A percentile compares a stretch with the other conserved stretches of the same genome.
Conservation (phyloP, 2,888 invertebrate genomes). For the Atethmia centrago region DNA sequence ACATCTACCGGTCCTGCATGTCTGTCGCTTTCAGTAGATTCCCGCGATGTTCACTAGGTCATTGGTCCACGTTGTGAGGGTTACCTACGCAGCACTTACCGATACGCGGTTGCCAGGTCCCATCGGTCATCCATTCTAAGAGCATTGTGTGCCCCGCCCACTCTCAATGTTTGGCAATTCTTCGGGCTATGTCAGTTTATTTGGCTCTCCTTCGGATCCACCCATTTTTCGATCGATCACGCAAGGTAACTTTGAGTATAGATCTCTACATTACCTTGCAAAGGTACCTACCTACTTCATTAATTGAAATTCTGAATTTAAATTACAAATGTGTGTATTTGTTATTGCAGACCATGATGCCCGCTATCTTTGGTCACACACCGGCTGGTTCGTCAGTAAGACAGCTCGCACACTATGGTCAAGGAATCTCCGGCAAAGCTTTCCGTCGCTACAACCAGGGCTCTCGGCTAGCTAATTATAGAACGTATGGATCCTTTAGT, state of each 20-base stretch:
- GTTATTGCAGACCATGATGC: constrained; percentile 91
- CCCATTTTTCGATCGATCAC: not conserved
- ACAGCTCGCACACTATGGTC: constrained; percentile 93
- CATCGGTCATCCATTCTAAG: too few species aligned
- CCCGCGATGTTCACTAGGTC: too few species aligned
- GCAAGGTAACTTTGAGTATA: not conserved
- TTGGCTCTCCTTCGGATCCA: not conserved
- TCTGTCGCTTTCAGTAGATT: too few species aligned
- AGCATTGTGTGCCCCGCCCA: not conserved
- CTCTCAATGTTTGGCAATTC: not conserved
- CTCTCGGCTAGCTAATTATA: constrained; percentile 83
- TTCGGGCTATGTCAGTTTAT: not conserved
- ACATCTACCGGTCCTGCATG: not conserved
- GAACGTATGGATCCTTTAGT: constrained; percentile 85
- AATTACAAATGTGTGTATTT: not conserved
- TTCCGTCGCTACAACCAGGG: constrained; percentile 92
- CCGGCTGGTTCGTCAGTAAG: constrained; percentile 93
- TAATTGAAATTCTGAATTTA: not conserved
- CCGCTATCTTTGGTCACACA: constrained; percentile 92
- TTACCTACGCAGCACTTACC: too few species aligned
- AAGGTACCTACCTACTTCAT: not conserved
- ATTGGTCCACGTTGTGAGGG: too few species aligned
- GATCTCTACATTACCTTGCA: constrained; percentile 55
- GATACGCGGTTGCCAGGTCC: too few species aligned
- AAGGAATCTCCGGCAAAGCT: constrained; percentile 89